Conservation (phyloP, 2,888 invertebrate species). For the Trichogramma evanescens region DNA sequence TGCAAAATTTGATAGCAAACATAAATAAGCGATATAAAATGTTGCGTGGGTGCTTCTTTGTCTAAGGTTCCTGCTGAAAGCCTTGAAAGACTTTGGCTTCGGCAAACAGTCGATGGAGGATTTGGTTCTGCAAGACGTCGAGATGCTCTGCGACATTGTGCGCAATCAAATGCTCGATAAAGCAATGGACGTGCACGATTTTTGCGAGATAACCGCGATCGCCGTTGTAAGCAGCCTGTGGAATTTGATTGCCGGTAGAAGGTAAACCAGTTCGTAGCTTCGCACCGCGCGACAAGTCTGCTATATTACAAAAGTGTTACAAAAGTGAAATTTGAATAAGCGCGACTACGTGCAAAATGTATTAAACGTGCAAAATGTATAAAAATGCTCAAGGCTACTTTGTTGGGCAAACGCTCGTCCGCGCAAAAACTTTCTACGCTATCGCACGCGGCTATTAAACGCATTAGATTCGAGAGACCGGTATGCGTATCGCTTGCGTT, state of each 20-base stretch:
- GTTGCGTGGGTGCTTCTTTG: no score
- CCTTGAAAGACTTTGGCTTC: slow-evolving; percentile 59
- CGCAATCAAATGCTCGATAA: slow-evolving; percentile 31
- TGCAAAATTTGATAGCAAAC: background rate
- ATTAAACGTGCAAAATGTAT: background rate
- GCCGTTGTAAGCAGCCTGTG: slow-evolving; percentile 62
- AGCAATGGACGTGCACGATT: slow-evolving; percentile 36
- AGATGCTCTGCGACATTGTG: slow-evolving; percentile 50
- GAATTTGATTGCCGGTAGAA: slow-evolving; percentile 61
- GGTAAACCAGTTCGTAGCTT: slow-evolving; percentile 30
- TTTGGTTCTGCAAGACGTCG: slow-evolving; percentile 56
- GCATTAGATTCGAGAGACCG: no score
- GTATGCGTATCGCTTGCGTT: no score
- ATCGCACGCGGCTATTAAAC: no score
- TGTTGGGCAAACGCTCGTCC: no score
- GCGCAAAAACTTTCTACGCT: no score
- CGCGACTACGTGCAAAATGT: background rate
- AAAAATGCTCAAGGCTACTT: background rate
- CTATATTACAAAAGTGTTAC: no score
- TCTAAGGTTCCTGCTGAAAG: slow-evolving; percentile 56
- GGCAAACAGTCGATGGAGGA: slow-evolving; percentile 59
- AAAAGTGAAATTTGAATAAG: no score
- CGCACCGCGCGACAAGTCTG: no score
- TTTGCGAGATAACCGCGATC: slow-evolving; percentile 48
- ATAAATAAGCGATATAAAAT: no score